Evolutionary conservation across 2,888 invertebrate genomes (phyloP).

Genomic region (Pseudoips prasinana): DNA sequence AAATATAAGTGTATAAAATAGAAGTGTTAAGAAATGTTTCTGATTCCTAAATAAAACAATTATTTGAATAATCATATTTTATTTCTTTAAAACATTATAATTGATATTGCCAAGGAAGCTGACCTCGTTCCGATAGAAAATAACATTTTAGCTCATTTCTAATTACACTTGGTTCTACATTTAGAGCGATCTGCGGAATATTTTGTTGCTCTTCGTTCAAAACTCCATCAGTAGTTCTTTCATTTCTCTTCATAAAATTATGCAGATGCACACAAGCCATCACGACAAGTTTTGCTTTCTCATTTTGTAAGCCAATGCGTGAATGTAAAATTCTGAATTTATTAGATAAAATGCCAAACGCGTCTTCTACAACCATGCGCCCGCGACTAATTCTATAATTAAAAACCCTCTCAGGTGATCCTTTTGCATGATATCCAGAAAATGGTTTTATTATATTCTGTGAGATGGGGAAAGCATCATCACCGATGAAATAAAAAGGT

Average conservation of each 20-base stretch:
- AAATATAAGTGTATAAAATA: too few species aligned
- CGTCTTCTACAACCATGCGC: constrained; percentile 27
- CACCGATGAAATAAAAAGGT: constrained; percentile 27
- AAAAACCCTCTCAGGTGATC: constrained; percentile 25
- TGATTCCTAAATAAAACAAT: too few species aligned
- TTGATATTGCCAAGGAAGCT: constrained; percentile 22
- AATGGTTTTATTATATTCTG: constrained; percentile 24
- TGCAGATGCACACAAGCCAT: constrained; percentile 22
- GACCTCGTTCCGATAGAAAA: constrained; percentile 24
- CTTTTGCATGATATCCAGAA: constrained; percentile 23
- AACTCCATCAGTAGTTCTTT: constrained; percentile 5
- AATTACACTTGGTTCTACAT: constrained; percentile 24
- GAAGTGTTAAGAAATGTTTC: constrained; percentile 9
- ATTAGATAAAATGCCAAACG: constrained; percentile 25
- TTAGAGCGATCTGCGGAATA: constrained; percentile 22
- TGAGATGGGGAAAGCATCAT: constrained; percentile 24
- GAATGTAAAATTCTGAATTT: constrained; percentile 21
- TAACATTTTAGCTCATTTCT: constrained; percentile 25
- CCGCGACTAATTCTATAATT: constrained; percentile 28
- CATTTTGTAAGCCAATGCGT: constrained; percentile 23
- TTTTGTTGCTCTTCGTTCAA: constrained; percentile 16
- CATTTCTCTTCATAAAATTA: constrained; percentile 26
- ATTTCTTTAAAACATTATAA: constrained; percentile 8
- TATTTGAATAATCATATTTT: too few species aligned
- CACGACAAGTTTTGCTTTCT: constrained; percentile 24